Conservation (phyloP, 2,888 invertebrate genomes). For the Actias luna region DNA sequence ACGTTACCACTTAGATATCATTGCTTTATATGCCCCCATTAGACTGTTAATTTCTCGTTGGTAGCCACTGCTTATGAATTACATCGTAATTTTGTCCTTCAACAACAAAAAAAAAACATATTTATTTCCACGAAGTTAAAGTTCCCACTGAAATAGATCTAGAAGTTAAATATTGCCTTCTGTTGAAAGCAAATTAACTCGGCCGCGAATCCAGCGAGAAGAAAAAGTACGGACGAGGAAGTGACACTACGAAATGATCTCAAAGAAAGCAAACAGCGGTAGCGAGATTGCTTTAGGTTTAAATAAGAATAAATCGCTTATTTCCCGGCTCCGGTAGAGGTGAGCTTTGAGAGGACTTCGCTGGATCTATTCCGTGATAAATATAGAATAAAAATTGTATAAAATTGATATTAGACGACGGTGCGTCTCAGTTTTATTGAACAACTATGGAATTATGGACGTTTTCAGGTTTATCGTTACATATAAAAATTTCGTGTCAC, state of each 20-base stretch:
- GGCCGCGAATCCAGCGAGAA: too few species aligned
- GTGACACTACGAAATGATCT: background rate
- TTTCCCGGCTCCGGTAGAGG: background rate
- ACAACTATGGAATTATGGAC: background rate
- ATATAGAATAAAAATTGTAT: background rate
- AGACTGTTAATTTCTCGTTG: too few species aligned
- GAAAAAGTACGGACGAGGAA: too few species aligned
- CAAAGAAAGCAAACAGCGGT: slow-evolving; percentile 1
- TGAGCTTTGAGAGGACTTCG: background rate
- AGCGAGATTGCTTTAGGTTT: background rate
- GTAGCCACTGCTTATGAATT: too few species aligned
- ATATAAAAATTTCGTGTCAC: too few species aligned
- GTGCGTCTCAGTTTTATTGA: background rate
- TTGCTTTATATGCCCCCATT: too few species aligned
- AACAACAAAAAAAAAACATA: background rate
- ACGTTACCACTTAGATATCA: too few species aligned
- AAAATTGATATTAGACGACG: background rate
- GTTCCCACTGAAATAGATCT: too few species aligned
- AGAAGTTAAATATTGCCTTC: too few species aligned
- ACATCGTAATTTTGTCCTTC: background rate
- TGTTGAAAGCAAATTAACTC: too few species aligned
- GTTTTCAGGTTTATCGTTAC: too few species aligned
- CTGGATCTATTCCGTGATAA: background rate
- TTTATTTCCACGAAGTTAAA: too few species aligned
- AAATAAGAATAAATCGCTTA: background rate